Percentiles rank a stretch among this genome's conserved stretches.
Conservation (phyloP, 2,113 vertebrate genomes). For the Ptilonorhynchus violaceus region DNA sequence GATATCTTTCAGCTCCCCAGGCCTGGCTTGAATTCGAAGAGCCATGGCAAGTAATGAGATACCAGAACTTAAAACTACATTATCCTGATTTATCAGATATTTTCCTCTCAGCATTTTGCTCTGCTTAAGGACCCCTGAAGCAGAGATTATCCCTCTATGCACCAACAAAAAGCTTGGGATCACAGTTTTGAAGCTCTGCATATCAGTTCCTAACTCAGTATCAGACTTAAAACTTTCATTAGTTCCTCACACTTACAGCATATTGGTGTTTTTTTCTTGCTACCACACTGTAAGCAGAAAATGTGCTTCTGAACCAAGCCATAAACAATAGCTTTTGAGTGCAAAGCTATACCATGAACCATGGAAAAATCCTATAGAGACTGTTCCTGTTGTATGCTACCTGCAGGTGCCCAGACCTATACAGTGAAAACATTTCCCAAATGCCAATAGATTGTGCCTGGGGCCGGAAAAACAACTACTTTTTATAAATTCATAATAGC, state of each 20-base stretch:
- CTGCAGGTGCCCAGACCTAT: not conserved
- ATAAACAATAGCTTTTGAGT: not conserved
- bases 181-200: not conserved
- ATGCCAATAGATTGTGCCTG: not conserved
- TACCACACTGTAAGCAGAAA: not conserved
- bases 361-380: not conserved
- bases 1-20: constrained; percentile 16
- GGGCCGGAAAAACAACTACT: not conserved
- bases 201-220: not conserved
- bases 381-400: not conserved
- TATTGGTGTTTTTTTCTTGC: not conserved
- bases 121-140: constrained; percentile 27
- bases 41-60: constrained; percentile 23
- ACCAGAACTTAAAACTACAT: constrained; percentile 35
- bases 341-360: not conserved
- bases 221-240: not conserved
- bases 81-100: constrained; percentile 42
- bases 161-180: constrained; percentile 9
- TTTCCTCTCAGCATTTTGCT: constrained; percentile 25
- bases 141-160: not conserved
- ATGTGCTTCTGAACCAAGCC: not conserved
- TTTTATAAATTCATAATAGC: not conserved
- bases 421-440: not conserved
- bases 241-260: not conserved
- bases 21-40: constrained; percentile 27